phyloP scores from a whole-genome alignment of 2,113 vertebrate genomes.

The Serinus canaria region DNA sequence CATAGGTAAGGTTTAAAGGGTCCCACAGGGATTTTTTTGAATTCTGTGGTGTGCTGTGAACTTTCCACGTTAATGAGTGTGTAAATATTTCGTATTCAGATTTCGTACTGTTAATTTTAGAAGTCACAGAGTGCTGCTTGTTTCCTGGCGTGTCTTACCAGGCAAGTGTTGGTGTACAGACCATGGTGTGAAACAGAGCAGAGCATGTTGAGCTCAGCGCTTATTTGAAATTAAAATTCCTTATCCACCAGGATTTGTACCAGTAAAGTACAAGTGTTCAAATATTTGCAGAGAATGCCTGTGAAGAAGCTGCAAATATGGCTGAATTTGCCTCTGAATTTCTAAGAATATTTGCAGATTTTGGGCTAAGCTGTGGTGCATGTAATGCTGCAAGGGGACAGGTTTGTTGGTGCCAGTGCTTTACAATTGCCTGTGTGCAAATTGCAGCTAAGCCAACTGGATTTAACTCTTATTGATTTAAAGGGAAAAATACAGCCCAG shows the following conservation, averaged over 20 bases:
- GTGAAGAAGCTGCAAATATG: not conserved
- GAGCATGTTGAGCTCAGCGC: not conserved
- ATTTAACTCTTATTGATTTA: not conserved
- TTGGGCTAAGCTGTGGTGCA: not conserved
- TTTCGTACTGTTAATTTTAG: not conserved
- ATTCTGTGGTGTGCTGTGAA: not conserved
- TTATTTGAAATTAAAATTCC: not conserved
- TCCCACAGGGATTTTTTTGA: not conserved
- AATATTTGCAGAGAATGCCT: slow-evolving; percentile 23
- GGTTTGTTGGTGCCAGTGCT: not conserved
- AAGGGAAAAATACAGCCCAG: not conserved
- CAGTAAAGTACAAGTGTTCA: not conserved
- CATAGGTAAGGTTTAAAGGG: not conserved
- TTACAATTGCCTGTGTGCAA: not conserved
- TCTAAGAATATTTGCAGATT: not conserved
- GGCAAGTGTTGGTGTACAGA: not conserved
- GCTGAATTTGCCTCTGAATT: not conserved
- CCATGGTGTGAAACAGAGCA: fast-evolving
- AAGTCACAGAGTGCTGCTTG: not conserved
- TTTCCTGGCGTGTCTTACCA: not conserved
- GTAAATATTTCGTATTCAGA: not conserved
- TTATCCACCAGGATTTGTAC: not conserved
- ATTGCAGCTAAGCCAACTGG: not conserved
- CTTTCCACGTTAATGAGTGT: not conserved
- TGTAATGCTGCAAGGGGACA: not conserved